These are phyloP conservation scores for Helicoverpa armigera DNA, from an alignment of 1,140 invertebrate species.

Conservation along the genomic window DNA sequence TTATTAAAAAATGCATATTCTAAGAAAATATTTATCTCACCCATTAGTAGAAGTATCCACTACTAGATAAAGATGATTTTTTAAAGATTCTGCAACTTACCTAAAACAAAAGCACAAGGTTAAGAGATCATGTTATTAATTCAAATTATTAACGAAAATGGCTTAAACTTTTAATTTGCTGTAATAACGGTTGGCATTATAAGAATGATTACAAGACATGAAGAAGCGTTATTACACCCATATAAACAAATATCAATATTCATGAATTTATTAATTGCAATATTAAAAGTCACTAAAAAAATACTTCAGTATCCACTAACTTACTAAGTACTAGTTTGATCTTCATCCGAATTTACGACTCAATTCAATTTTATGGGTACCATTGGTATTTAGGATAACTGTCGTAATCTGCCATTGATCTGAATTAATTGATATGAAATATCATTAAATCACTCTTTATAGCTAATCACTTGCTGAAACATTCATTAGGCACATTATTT, in stretches of 20 bases:
- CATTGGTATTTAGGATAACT: slow-evolving; percentile 15
- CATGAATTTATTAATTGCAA: not conserved
- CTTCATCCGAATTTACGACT: not conserved
- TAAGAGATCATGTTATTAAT: too few relatives aligned
- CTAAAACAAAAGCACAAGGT: slow-evolving; percentile 19
- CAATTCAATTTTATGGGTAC: slow-evolving; percentile 7
- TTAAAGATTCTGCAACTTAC: slow-evolving; percentile 1
- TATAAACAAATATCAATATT: not conserved
- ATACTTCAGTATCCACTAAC: too few relatives aligned
- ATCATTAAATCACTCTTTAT: slow-evolving; percentile 7
- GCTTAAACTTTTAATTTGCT: too few relatives aligned
- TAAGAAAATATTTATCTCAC: too few relatives aligned
- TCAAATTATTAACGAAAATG: too few relatives aligned
- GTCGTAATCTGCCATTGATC: not conserved
- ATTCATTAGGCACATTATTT: not conserved
- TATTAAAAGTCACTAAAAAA: not conserved
- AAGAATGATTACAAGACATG: too few relatives aligned
- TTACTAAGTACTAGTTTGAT: not conserved
- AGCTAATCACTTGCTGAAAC: not conserved
- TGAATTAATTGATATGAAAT: slow-evolving; percentile 8
- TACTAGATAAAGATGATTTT: too few relatives aligned
- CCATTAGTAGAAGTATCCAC: too few relatives aligned
- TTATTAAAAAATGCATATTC: too few relatives aligned
- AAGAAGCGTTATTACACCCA: not conserved
- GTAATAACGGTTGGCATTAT: too few relatives aligned